These are phyloP conservation scores for Uromys caudimaculatus DNA, from an alignment of 2,797 vertebrate species.

Conservation along the genomic window DNA sequence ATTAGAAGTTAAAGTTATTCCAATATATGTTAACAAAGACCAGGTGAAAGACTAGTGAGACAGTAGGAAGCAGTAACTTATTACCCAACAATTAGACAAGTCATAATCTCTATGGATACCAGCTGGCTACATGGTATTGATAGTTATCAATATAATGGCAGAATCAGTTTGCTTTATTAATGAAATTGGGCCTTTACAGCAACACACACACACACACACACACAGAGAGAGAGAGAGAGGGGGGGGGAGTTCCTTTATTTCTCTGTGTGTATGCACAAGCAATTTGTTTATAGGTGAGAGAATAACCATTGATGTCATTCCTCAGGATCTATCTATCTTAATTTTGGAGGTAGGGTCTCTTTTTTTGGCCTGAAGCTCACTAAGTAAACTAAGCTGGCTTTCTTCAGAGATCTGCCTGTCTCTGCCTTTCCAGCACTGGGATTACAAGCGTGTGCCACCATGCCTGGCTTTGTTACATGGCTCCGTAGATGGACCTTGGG, in stretches of 20 bases:
- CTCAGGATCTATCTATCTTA: neutral
- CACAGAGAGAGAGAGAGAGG: too few species aligned
- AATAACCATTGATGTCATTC: neutral
- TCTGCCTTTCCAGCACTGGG: neutral
- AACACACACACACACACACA: neutral
- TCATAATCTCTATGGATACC: neutral
- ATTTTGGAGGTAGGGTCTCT: neutral
- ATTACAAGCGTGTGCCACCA: neutral
- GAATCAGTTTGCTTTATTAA: neutral
- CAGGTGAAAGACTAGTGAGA: conserved; percentile 30
- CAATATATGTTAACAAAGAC: neutral
- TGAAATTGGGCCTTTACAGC: neutral
- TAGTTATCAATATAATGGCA: neutral
- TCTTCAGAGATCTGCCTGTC: neutral
- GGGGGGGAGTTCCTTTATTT: neutral
- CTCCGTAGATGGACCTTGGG: neutral
- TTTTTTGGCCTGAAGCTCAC: neutral
- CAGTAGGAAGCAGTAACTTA: neutral
- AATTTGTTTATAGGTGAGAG: neutral
- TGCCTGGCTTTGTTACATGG: neutral
- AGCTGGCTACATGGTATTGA: neutral
- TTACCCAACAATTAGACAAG: neutral
- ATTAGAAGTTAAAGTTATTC: conserved; percentile 39
- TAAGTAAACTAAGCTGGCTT: neutral
- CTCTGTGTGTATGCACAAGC: neutral